Evolutionary conservation across 1,140 invertebrate genomes (phyloP), one percentile per base, ranked within the genome.

Genomic region (Drosophila lacteicornis): DNA sequence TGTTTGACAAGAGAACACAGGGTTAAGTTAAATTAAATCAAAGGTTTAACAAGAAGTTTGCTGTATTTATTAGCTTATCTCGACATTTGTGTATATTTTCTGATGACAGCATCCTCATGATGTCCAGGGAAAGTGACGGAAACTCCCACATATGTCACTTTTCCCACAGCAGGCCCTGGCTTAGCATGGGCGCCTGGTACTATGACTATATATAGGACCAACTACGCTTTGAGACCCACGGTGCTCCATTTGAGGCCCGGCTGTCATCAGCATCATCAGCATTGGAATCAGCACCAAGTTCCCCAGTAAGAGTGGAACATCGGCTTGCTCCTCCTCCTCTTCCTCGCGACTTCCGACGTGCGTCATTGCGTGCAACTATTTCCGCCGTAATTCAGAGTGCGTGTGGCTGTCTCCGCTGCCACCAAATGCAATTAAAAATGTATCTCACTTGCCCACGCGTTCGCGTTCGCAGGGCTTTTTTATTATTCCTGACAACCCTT

Each of bases 301-400:
- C 30, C 15, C 38, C 46, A 36, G 36, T 33, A 25, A 17, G 17
- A 11, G 46, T 33, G 61, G 50, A 53, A 47, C 49, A 42, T 19
- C 12, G 38, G 17, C 50, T 19, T 15, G 38, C n/a, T 22, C 22
- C 38, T 22, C 5, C 22, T 3, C 7, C 8, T 25, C 25, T 25
- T 17, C 25, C 17, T 15, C 8, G 5, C 17, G 12, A 25, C 33
- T 50, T 67, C 67, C 49, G 40, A 33, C 38, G 40, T 70, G 67
- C 67, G 67, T 70, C 67, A 70, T 68, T 70, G 67, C 67, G 62
- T 70, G 53, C 45, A 42, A 77, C 75, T 83, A 58, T 73, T 66
- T 65, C 38, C 65, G 45, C 57, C 40, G 67, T 63, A 68, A 38
- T 56, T 51, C 46, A 62, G 40, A 38, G 42, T 59, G 68, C 68